phyloP scores from a whole-genome alignment of 2,888 invertebrate genomes.

The Torymus tubicola region DNA sequence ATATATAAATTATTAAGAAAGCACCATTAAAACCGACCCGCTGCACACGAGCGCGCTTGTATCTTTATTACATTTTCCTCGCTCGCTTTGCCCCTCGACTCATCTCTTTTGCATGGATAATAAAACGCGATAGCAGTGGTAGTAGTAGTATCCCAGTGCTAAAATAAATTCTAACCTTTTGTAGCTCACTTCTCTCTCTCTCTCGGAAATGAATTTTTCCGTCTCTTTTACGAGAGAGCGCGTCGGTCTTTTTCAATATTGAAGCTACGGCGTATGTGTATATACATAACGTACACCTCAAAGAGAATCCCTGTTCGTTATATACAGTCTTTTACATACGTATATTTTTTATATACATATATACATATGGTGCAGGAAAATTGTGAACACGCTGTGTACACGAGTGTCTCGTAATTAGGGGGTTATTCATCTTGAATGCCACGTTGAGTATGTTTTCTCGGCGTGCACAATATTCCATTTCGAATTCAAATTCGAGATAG shows the following conservation, averaged over 20 bases:
- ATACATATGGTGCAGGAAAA: no score
- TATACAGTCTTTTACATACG: no score
- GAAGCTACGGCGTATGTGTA: no score
- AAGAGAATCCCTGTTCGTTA: no score
- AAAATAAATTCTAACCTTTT: slow-evolving; percentile 34
- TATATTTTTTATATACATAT: no score
- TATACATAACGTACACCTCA: no score
- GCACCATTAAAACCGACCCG: neutral
- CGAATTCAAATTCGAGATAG: slow-evolving; percentile 24
- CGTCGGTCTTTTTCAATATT: neutral
- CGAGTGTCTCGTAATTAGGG: slow-evolving; percentile 5
- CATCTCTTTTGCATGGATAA: slow-evolving; percentile 28
- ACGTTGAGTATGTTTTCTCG: no score
- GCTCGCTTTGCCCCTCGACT: neutral
- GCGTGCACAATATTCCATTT: neutral
- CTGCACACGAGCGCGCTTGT: neutral
- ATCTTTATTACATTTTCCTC: slow-evolving; percentile 32
- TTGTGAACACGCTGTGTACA: no score
- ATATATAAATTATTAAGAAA: slow-evolving; percentile 23
- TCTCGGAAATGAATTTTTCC: slow-evolving; percentile 20
- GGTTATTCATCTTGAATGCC: slow-evolving; percentile 22
- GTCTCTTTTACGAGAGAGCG: neutral
- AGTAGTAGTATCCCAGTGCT: neutral
- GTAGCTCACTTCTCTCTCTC: neutral
- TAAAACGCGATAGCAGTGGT: slow-evolving; percentile 13